Base-by-base conservation (phyloP, 2,113 vertebrate genomes). In the Vulpes ferrilata region DNA sequence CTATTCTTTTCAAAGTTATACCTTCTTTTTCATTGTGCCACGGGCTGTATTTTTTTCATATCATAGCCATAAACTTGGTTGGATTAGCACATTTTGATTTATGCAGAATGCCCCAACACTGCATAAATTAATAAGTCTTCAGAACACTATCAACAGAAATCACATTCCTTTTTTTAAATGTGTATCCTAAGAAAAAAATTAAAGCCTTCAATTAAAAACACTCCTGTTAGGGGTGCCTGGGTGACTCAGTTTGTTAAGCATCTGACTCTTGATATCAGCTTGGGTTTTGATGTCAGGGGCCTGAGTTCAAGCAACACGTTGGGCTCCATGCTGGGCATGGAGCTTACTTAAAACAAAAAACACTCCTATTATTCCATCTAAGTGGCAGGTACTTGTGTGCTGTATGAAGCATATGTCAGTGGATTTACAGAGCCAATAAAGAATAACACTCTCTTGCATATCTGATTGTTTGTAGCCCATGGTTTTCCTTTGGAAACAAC, bases 401-500 rank as follows among this genome's bases (percentile, higher is more conserved):
- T 67, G 0, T 8, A 88, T 0, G 15, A 55, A 65, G 59, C 11
- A 59, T 25, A 10, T 12, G 22, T n/a, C 2, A 3, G 30, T 12
- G 22, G 16, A n/a, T 55, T 59, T 65, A 88, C 0, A 81, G 43
- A 78, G 32, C 30, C 65, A 65, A 59, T 3, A 35, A 79, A 89
- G 30, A 80, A 7, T 5, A 51, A 78, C 3, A 9, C 32, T 65
- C 48, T 73, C 53, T 74, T 81, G 27, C 35, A 5, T 10, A 53
- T 55, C n/a, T 48, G n/a, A 67, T 25, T 55, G 55, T 67, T 85
- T 11, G 30, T 69, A 65, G 90, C 81, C 64, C 11, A 2, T 38
- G 27, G 19, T 22, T 96, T 96, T 79, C 76, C 69, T 95, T 74
- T 86, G 64, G 81, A 94, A 96, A 88, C 32, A 92, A 65, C 35